These are phyloP conservation scores for Drosophila pseudotakahashii DNA, from an alignment of 2,888 invertebrate genomes.

Conservation along the genomic window DNA sequence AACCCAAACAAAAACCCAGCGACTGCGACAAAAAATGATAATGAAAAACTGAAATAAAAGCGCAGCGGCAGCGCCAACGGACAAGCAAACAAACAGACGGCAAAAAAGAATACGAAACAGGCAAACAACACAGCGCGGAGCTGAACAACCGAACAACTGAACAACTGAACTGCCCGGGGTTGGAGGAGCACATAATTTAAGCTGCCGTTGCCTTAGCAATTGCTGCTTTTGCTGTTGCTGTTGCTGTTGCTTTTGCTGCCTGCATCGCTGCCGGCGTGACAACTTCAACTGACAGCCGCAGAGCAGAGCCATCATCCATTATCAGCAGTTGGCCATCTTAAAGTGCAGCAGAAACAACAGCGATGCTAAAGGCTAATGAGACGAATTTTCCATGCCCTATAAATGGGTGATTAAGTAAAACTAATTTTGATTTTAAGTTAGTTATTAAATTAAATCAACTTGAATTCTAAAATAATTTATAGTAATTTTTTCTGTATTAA, in stretches of 20 bases:
- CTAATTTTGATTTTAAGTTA: background rate
- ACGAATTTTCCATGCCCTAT: conserved; percentile 12
- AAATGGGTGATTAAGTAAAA: background rate
- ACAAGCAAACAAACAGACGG: conserved; percentile 49
- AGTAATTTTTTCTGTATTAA: too few relatives aligned
- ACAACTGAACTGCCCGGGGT: conserved; percentile 20
- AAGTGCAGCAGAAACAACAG: conserved; percentile 65
- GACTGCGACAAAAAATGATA: conserved; percentile 63
- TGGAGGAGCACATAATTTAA: conserved; percentile 65
- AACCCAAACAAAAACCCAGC: conserved; percentile 4
- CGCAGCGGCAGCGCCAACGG: conserved; percentile 70
- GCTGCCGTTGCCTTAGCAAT: conserved; percentile 59
- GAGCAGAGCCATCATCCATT: conserved; percentile 78
- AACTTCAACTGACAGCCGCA: conserved; percentile 78
- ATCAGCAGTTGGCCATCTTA: conserved; percentile 81
- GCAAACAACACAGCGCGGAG: conserved; percentile 37
- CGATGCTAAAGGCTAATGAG: background rate
- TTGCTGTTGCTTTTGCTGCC: conserved; percentile 15
- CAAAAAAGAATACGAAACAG: conserved; percentile 29
- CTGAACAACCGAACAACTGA: conserved; percentile 28
- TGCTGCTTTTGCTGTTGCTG: conserved; percentile 12
- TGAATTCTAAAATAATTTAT: too few relatives aligned
- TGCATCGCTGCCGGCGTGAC: conserved; percentile 70
- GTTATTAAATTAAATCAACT: background rate
- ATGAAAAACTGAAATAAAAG: conserved; percentile 79